phyloP scores from a whole-genome alignment of 1,140 invertebrate species.

The Callitettix versicolor region DNA sequence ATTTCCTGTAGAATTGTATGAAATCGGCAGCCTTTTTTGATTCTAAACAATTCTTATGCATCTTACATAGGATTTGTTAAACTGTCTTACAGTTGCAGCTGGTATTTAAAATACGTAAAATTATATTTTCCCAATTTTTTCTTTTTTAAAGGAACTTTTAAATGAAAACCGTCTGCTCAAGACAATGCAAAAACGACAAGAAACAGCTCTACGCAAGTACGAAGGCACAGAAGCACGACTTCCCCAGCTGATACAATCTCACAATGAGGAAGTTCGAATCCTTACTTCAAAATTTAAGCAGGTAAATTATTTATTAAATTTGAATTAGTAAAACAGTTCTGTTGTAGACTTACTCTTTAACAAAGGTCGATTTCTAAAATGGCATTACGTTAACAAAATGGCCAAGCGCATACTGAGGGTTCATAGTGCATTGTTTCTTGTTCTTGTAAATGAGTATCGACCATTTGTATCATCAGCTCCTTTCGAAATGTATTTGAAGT shows the following conservation, averaged over 20 bases:
- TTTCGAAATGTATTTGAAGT: too few species aligned
- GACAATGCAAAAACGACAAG: slow-evolving; percentile 62
- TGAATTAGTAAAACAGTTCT: too few species aligned
- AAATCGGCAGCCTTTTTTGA: too few species aligned
- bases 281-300: slow-evolving; percentile 53
- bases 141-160: slow-evolving; percentile 54
- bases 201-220: slow-evolving; percentile 52
- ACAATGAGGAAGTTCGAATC: slow-evolving; percentile 62
- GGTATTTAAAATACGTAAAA: not conserved
- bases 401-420: too few species aligned
- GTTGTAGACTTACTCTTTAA: too few species aligned
- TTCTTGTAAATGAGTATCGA: too few species aligned
- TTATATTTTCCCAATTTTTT: slow-evolving; percentile 11
- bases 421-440: too few species aligned
- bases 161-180: slow-evolving; percentile 63
- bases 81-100: not conserved
- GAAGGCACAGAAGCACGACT: slow-evolving; percentile 24
- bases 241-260: slow-evolving; percentile 40
- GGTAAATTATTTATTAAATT: slow-evolving; percentile 18
- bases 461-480: too few species aligned
- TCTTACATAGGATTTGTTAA: not conserved
- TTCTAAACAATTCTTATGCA: too few species aligned
- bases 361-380: too few species aligned
- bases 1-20: too few species aligned
- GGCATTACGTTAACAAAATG: too few species aligned